Evolutionary conservation across 2,888 invertebrate genomes (phyloP), one percentile per base, ranked within the genome.

Genomic region (Galerucella calmariensis): DNA sequence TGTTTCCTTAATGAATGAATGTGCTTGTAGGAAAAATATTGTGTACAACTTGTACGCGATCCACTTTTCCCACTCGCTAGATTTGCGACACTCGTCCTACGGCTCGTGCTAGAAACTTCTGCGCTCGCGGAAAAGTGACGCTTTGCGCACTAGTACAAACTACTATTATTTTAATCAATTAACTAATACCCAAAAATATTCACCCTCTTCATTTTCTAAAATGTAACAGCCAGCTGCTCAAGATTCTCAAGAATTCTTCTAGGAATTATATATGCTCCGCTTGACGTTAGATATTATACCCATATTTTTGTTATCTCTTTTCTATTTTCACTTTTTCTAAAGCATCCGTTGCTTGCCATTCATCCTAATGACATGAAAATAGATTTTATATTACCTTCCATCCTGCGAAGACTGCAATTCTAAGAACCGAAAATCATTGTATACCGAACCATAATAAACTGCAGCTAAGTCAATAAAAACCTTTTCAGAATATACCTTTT

Each of bases 401-500:
- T 68, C 41, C 53, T 20, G 44, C 69, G 61, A 51, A 62, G 66
- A 44, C 56, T 67, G 67, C 63, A 20, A 51, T 77, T 72, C 71
- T 73, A 66, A 71, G 73, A 69, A 67, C 68, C 73, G 35, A 48
- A 51, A 69, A 68, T 70, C 70, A 70, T 77, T 75, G 53, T 71
- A 73, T 53, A 48, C 53, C 53, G 46, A 63, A 75, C 68, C 66
- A 78, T 76, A 77, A 78, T 78, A 75, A 73, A 76, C 78, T 77
- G 66, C 75, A 66, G 73, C 67, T 67, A 66, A 76, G 78, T 77
- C 78, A 77, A 77, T 78, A 75, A 77, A 75, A 76, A 77, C 69
- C 70, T 58, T 69, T 72, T 67, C 63, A 71, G 67, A 67, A 67
- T 35, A 16, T 46, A 59, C n/a, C 48, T 51, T n/a, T 51, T 59